Conservation (phyloP, 2,888 invertebrate species). For the Cantharis rufa region DNA sequence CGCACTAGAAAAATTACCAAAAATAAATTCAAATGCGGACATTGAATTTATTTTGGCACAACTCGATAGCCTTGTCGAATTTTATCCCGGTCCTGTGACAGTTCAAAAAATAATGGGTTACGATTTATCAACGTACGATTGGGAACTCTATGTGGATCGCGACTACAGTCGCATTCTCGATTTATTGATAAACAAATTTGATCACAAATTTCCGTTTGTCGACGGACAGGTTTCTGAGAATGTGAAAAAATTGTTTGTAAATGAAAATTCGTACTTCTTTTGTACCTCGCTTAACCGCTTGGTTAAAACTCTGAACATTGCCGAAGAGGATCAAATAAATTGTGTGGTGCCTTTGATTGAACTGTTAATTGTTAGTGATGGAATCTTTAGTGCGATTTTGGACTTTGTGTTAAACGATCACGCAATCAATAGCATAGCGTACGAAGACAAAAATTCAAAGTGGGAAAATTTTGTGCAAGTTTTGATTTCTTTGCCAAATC, state of each 20-base stretch:
- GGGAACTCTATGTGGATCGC: slow-evolving; percentile 54
- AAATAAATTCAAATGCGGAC: slow-evolving; percentile 51
- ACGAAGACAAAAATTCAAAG: slow-evolving; percentile 36
- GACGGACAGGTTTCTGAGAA: slow-evolving; percentile 53
- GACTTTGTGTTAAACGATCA: slow-evolving; percentile 22
- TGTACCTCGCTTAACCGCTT: slow-evolving; percentile 58
- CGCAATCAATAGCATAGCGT: slow-evolving; percentile 24
- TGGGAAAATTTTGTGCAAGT: slow-evolving; percentile 65
- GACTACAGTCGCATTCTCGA: slow-evolving; percentile 60
- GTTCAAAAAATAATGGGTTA: slow-evolving; percentile 65
- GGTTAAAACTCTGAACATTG: slow-evolving; percentile 57
- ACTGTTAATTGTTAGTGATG: slow-evolving; percentile 62
- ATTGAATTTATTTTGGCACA: slow-evolving; percentile 45
- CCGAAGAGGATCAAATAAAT: slow-evolving; percentile 47
- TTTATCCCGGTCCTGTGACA: slow-evolving; percentile 64
- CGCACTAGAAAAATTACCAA: slow-evolving; percentile 37
- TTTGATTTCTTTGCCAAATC: slow-evolving; percentile 69
- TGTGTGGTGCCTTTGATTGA: slow-evolving; percentile 57
- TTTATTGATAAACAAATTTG: slow-evolving; percentile 57
- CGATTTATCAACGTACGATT: slow-evolving; percentile 54
- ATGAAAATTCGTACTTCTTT: slow-evolving; percentile 60
- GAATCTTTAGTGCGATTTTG: slow-evolving; percentile 58
- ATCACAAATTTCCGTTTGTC: slow-evolving; percentile 63
- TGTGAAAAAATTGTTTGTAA: slow-evolving; percentile 57
- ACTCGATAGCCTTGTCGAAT: slow-evolving; percentile 46